Evolutionary conservation across 2,888 invertebrate genomes (phyloP).

Genomic region (Drepana falcataria): DNA sequence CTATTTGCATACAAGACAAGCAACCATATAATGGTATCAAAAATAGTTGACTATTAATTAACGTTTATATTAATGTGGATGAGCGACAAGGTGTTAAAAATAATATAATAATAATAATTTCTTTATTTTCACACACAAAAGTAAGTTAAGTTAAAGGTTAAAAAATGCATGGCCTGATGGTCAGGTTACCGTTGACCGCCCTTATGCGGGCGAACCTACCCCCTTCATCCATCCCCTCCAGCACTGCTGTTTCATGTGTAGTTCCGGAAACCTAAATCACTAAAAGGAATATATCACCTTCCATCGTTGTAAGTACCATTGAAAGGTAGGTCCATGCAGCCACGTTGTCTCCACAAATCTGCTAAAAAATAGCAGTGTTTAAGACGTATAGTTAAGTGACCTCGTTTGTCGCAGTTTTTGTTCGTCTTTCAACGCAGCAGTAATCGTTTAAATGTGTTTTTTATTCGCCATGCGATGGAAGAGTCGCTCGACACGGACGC

Average conservation of each 20-base stretch:
- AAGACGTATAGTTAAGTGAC: constrained; percentile 19
- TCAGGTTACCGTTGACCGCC: no score
- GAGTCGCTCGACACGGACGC: constrained; percentile 24
- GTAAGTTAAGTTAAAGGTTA: no score
- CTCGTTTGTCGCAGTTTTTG: constrained; percentile 40
- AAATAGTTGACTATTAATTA: constrained; percentile 9
- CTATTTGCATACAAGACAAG: constrained; percentile 14
- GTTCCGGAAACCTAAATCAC: no score
- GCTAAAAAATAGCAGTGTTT: constrained; percentile 12
- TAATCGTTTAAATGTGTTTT: constrained; percentile 23
- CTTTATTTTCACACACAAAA: no score
- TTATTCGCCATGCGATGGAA: constrained; percentile 22
- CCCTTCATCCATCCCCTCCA: background rate
- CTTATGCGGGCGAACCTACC: no score
- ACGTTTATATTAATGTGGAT: background rate
- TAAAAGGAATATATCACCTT: no score
- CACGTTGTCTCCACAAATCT: constrained; percentile 24
- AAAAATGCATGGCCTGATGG: no score
- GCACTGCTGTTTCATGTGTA: no score
- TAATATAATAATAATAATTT: no score
- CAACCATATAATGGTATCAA: constrained; percentile 15
- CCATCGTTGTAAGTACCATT: no score
- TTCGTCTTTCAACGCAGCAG: constrained; percentile 28
- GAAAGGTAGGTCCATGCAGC: constrained; percentile 6
- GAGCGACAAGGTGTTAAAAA: no score